These are phyloP conservation scores for Ganaspis brasiliensis DNA, from an alignment of 2,888 invertebrate species.

Conservation along the genomic window DNA sequence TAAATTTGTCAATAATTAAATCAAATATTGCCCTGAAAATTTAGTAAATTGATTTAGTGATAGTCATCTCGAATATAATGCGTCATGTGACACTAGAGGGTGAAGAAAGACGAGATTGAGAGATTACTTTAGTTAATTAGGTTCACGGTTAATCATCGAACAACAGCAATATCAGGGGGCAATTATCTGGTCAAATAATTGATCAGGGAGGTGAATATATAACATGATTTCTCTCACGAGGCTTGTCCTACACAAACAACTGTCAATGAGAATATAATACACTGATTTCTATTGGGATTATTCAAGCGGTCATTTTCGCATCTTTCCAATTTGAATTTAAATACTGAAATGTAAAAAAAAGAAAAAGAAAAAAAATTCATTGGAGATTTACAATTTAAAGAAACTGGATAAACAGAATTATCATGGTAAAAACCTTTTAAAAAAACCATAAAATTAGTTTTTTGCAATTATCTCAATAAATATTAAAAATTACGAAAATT, in stretches of 20 bases:
- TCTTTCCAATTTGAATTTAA: neutral
- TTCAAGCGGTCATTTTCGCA: neutral
- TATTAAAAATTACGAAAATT: no score
- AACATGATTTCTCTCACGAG: constrained; percentile 31
- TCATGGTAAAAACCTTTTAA: no score
- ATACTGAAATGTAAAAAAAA: no score
- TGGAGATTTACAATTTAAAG: no score
- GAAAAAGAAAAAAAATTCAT: no score
- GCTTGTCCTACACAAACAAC: constrained; percentile 53
- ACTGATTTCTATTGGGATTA: constrained; percentile 59
- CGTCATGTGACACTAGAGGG: neutral
- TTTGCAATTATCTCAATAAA: no score
- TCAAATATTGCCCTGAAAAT: neutral
- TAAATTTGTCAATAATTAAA: neutral
- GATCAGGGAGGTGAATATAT: constrained; percentile 5
- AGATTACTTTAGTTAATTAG: constrained; percentile 37
- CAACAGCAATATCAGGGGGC: constrained; percentile 28
- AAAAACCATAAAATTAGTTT: no score
- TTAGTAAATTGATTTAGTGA: constrained; percentile 18
- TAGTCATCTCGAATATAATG: constrained; percentile 4
- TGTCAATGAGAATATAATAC: constrained; percentile 53
- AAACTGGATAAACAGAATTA: no score
- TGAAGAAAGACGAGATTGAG: constrained; percentile 10
- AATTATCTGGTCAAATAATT: constrained; percentile 28
- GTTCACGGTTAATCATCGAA: constrained; percentile 8